phyloP scores from a whole-genome alignment of 1,140 invertebrate species.

The Dinoponera quadriceps region DNA sequence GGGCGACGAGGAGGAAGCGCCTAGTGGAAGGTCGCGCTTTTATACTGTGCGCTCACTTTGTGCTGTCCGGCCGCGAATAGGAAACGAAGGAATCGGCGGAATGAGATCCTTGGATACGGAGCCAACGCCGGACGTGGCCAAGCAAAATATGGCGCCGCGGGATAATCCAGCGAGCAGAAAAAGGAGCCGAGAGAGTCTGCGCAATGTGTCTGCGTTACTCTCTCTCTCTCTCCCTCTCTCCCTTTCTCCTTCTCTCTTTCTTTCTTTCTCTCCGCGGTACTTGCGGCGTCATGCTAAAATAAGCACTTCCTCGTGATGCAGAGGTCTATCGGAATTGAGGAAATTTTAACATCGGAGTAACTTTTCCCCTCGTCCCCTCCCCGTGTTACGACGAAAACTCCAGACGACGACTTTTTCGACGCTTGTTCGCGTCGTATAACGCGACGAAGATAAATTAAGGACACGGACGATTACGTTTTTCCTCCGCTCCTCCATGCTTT shows the following conservation, averaged over 20 bases:
- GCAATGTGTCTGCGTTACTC: slow-evolving; percentile 52
- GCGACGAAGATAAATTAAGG: too few relatives aligned
- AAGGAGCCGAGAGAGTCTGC: slow-evolving; percentile 16
- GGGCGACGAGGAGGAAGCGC: slow-evolving; percentile 62
- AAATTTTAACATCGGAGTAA: slow-evolving; percentile 1
- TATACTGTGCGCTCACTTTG: slow-evolving; percentile 70
- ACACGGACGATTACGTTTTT: too few relatives aligned
- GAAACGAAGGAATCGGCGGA: slow-evolving; percentile 64
- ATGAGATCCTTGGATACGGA: slow-evolving; percentile 72
- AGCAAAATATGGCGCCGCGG: slow-evolving; percentile 67
- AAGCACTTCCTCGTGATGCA: slow-evolving; percentile 35
- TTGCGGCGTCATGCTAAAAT: slow-evolving; percentile 42
- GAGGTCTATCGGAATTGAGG: slow-evolving; percentile 37
- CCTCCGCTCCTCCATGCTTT: too few relatives aligned
- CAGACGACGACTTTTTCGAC: too few relatives aligned
- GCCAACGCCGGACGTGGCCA: slow-evolving; percentile 67
- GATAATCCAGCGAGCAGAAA: slow-evolving; percentile 59
- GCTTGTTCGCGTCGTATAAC: too few relatives aligned
- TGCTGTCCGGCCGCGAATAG: slow-evolving; percentile 68
- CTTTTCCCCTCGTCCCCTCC: not conserved
- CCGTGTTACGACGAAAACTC: not conserved
- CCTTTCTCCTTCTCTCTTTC: too few relatives aligned
- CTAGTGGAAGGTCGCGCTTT: slow-evolving; percentile 70
- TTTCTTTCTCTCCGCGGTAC: slow-evolving; percentile 1
- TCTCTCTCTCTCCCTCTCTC: too few relatives aligned